These are phyloP conservation scores for Brenthis daphne DNA, from an alignment of 2,888 invertebrate species.

Conservation along the genomic window DNA sequence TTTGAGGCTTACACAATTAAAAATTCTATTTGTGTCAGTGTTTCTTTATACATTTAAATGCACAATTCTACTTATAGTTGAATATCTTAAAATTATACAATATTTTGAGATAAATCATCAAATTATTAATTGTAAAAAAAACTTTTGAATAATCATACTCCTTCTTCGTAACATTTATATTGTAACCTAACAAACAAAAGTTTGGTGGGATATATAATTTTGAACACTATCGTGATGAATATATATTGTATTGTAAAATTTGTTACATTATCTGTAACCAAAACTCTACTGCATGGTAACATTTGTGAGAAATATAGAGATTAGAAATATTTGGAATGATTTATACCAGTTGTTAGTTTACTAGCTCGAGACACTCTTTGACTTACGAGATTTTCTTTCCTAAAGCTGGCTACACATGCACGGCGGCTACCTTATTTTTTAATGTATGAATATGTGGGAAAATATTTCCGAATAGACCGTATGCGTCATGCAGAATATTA, in stretches of 20 bases:
- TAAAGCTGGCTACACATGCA: too few species aligned
- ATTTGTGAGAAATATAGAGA: neutral
- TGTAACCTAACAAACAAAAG: constrained; percentile 18
- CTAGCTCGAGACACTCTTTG: too few species aligned
- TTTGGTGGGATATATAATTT: constrained; percentile 48
- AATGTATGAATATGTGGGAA: too few species aligned
- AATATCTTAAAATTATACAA: constrained; percentile 1
- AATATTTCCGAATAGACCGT: too few species aligned
- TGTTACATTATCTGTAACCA: neutral
- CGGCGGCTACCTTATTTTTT: too few species aligned
- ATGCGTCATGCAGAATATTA: too few species aligned
- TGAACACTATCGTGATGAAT: constrained; percentile 27
- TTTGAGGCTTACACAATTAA: constrained; percentile 13
- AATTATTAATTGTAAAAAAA: neutral
- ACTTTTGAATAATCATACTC: neutral
- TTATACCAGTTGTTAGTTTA: neutral
- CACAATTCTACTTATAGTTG: constrained; percentile 15
- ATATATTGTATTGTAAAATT: constrained; percentile 16
- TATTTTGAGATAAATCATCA: neutral
- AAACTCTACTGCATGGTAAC: constrained; percentile 20
- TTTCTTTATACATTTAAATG: constrained; percentile 32
- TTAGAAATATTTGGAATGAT: constrained; percentile 13
- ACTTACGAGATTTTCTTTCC: too few species aligned
- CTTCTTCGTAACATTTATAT: neutral
- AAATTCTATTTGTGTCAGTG: constrained; percentile 19